Conservation (phyloP, 2,888 invertebrate species). For the Idaea biselata region DNA sequence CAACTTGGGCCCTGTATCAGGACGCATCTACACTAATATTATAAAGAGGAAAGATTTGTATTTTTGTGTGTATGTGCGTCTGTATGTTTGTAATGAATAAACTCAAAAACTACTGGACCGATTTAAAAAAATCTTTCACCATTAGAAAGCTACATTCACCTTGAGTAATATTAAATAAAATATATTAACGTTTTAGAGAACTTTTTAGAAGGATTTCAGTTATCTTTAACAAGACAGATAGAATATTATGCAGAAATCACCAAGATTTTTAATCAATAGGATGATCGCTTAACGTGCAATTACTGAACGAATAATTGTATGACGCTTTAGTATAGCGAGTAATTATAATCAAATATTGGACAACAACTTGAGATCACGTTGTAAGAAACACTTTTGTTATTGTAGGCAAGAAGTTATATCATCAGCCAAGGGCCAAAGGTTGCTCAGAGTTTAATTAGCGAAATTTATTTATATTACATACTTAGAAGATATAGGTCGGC, state of each 20-base stretch:
- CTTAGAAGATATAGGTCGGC: slow-evolving; percentile 55
- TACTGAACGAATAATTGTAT: not conserved
- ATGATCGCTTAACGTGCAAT: not conserved
- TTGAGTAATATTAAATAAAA: not conserved
- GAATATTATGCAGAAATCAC: not conserved
- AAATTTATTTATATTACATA: slow-evolving; percentile 41
- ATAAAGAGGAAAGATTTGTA: too few species aligned
- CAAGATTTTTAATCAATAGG: not conserved
- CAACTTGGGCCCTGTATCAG: not conserved
- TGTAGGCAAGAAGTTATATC: slow-evolving; percentile 9
- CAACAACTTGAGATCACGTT: not conserved
- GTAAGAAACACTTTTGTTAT: slow-evolving; percentile 9
- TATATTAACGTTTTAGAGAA: not conserved
- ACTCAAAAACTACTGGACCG: too few species aligned
- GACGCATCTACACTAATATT: too few species aligned
- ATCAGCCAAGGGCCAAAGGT: not conserved
- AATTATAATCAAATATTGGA: not conserved
- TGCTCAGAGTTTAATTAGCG: not conserved
- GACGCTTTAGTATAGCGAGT: not conserved
- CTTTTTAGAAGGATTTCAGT: not conserved
- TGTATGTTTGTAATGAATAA: too few species aligned
- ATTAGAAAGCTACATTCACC: too few species aligned
- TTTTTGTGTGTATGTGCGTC: too few species aligned
- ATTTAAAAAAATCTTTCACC: too few species aligned
- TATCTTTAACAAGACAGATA: not conserved